Base-by-base conservation (phyloP, 2,888 invertebrate genomes). In the Agriotes lineatus region DNA sequence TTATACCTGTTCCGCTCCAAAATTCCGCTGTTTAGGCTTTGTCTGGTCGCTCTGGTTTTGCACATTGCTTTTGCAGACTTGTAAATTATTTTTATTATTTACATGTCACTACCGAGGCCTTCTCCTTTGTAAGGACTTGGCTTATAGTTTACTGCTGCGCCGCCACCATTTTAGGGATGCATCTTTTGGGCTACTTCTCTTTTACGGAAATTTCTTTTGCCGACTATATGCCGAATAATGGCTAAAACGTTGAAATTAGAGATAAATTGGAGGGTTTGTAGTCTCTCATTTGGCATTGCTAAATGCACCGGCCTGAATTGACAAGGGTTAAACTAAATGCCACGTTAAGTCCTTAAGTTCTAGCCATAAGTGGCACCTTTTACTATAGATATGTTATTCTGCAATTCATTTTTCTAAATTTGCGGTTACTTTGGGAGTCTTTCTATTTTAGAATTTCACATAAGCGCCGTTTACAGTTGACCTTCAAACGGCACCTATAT, bases 51-150 rank as follows among this genome's bases (percentile, higher is more conserved):
- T 69, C 63, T 60, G 66, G 66, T 66, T 72, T 72, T 71, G 72
- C 72, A 72, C 64, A 69, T 70, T 44, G 33, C 14, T 37, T 60
- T 54, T 56, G 58, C 68, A 22, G 67, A 57, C 65, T 58, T 48
- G 63, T 66, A 70, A 70, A 72, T 67, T 61, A 69, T 61, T 62
- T 69, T 65, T 65, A 56, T 45, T 69, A 54, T 58, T 35, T 54
- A 19, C 14, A 45, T 37, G 56, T 67, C 63, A 22, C 14, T 54
- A 22, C 16, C 16, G 62, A 64, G 63, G 42, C 35, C 44, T 33
- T n/a, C 25, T 9, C 18, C 48, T 52, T 63, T 56, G 16, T 16
- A 33, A 3, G 30, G 30, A n/a, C 1, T 42, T 42, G 42, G 30
- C 25, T 33, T 30, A 52, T 42, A 18, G 30, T 52, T 52, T 52